Percentiles rank a stretch among this genome's conserved stretches.
These are phyloP conservation scores for Lomographa bimaculata DNA, from an alignment of 2,888 invertebrate species.

Conservation along the genomic window DNA sequence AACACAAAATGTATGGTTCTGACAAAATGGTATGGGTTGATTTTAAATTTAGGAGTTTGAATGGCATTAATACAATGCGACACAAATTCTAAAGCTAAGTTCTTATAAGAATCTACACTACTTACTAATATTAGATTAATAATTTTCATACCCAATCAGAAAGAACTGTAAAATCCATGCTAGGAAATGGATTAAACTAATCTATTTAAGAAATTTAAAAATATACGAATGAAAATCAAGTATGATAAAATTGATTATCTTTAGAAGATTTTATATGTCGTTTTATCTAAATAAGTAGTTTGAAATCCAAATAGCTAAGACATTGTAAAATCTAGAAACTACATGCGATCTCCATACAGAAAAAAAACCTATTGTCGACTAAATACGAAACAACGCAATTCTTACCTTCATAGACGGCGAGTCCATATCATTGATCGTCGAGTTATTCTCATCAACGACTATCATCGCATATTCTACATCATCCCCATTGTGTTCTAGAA, in stretches of 20 bases:
- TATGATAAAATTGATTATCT: too few species aligned
- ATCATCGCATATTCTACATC: conserved; percentile 95
- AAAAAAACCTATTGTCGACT: conserved; percentile 21
- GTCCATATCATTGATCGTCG: conserved; percentile 91
- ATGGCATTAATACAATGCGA: conserved; percentile 51
- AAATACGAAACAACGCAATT: conserved; percentile 13
- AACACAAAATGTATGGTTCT: conserved; percentile 48
- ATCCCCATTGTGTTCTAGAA: conserved; percentile 84
- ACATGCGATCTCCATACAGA: conserved; percentile 40
- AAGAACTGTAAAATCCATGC: conserved; percentile 40
- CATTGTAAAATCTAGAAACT: conserved; percentile 7
- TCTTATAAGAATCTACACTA: conserved; percentile 36
- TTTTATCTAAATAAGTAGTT: too few species aligned
- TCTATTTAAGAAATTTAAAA: conserved; percentile 17
- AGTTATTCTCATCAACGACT: conserved; percentile 94
- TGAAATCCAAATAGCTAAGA: background rate
- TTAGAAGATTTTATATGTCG: too few species aligned
- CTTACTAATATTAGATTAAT: conserved; percentile 31
- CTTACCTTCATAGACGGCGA: conserved; percentile 93
- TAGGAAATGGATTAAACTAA: conserved; percentile 21
- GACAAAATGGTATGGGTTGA: conserved; percentile 30
- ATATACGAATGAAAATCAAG: background rate
- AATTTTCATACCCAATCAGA: conserved; percentile 27
- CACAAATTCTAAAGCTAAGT: conserved; percentile 30
- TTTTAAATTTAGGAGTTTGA: conserved; percentile 26